Base-by-base conservation (phyloP, 2,888 invertebrate species). In the Neoitamus cyanurus region DNA sequence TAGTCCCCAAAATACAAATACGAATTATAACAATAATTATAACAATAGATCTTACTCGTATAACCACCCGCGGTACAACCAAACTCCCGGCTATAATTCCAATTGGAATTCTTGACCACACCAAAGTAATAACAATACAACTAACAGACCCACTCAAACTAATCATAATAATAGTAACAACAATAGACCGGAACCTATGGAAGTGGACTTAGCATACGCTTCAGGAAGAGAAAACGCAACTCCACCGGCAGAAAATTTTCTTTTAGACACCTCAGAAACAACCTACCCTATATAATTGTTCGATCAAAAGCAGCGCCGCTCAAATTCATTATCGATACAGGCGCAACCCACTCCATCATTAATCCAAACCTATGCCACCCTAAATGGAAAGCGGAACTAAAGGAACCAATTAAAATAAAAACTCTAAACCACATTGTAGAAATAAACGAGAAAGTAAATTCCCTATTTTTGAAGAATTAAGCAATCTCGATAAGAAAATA, bases 241-340 rank as follows among this genome's bases (percentile, higher is more conserved):
- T 42, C 4, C 42, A 1, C 4, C 5, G 2, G 11, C 72, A 6
- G 13, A 72, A n/a, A 72, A 72, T 72, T 72, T 72, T 72, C 72
- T 2, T 2, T 34, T 15, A 4, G 1, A 15, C 0, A 31, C 72
- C 34, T 72, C 34, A 72, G 15, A 4, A 31, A 5, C 28, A 1
- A 31, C 31, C 34, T 72, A 34, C 72, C 72, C 34, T 72, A 30
- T 72, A 34, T 72, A 34, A 31, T 72, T n/a, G 7, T 69, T 7
- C 5, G 20, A 25, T 69, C 69, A 5, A 69, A 69, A 69, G 20
- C 69, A 6, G 6, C 3, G 4, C 69, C 69, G 6, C 13, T 68
- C 4, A 83, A 70, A 83, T 36, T 83, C 20, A 25, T 83, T 6
- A 69, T 83, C 3, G 70, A 70, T 5, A 69, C 69, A 20, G 28